A percentile compares a stretch with the other conserved stretches of the same genome.
Evolutionary conservation across 2,888 invertebrate species (phyloP).

Genomic region (Pseudococcus viburni): DNA sequence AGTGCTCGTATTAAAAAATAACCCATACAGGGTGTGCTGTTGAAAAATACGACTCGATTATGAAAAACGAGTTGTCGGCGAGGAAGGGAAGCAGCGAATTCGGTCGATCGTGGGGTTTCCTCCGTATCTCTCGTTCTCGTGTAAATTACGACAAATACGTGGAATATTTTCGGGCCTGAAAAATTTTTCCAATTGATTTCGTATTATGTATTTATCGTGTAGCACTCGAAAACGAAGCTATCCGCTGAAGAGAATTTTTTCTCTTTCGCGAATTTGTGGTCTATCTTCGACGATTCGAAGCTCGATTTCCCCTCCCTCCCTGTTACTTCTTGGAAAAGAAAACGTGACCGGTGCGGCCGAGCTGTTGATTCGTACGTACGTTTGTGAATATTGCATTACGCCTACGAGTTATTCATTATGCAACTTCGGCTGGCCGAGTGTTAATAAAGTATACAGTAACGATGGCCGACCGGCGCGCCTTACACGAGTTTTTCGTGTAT

Average conservation of each 20-base stretch:
- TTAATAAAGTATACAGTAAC: constrained; percentile 19
- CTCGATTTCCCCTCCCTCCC: too few relatives aligned
- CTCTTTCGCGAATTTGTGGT: too few relatives aligned
- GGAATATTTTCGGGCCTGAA: neutral
- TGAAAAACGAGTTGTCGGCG: neutral
- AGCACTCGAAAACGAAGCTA: too few relatives aligned
- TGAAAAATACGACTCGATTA: constrained; percentile 1
- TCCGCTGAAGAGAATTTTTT: too few relatives aligned
- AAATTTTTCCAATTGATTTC: neutral
- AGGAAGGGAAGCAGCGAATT: neutral
- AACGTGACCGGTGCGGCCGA: neutral
- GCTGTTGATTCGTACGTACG: neutral
- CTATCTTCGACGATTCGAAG: too few relatives aligned
- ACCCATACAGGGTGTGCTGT: neutral
- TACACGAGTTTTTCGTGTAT: neutral
- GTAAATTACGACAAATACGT: neutral
- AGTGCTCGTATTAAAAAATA: neutral
- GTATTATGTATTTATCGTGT: too few relatives aligned
- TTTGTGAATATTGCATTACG: neutral
- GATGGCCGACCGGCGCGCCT: neutral
- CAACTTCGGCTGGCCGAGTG: constrained; percentile 5
- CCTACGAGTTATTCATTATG: constrained; percentile 46
- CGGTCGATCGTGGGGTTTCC: neutral
- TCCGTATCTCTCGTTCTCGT: too few relatives aligned
- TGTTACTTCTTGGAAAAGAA: too few relatives aligned